Evolutionary conservation across 2,797 vertebrate genomes (phyloP), one percentile per base, ranked within the genome.

Genomic region (Lithobates sylvaticus): DNA sequence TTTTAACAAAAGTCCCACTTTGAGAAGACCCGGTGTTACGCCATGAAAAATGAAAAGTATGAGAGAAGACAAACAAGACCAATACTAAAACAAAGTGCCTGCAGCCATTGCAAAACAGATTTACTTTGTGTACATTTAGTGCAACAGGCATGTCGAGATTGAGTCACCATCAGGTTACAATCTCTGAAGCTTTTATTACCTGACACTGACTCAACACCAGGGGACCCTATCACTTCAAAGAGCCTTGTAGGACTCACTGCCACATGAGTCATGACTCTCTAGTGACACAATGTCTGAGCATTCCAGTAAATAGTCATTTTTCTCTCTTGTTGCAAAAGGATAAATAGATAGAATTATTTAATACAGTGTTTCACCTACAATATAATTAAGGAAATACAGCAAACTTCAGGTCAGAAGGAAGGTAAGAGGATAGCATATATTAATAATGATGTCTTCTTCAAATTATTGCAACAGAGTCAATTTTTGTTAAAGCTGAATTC

Each of bases 151-250:
- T 79, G 76, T 70, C 69, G n/a, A 32, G 34, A 8, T 32, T 78
- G 76, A 87, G 81, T 87, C 81, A 84, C 81, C 81, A 79, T 68
- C 86, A 87, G 81, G 86, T 87, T 77, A 84, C 76, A 79, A 61
- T 71, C 58, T 79, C 58, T 75, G 67, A 75, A 87, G 81, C 58
- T 74, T 79, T 84, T 79, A 84, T 87, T 84, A 87, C 70, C 81
- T 75, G 81, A 69, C 39, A 78, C 42, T 87, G 86, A 87, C 81
- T 87, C 86, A 87, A 83, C 58, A 44, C 75, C 32, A 50, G 64
- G 76, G 75, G 76, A 84, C 76, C 76, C 86, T 75, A 83, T 79
- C 42, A 87, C 86, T 84, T 87, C 81, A 87, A 87, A 87, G 81
- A 76, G 77, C 47, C 10, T 39, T 10, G 70, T n/a, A 71, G 47